These are phyloP conservation scores for Salminus brasiliensis DNA, from an alignment of 2,113 vertebrate genomes.

Conservation along the genomic window DNA sequence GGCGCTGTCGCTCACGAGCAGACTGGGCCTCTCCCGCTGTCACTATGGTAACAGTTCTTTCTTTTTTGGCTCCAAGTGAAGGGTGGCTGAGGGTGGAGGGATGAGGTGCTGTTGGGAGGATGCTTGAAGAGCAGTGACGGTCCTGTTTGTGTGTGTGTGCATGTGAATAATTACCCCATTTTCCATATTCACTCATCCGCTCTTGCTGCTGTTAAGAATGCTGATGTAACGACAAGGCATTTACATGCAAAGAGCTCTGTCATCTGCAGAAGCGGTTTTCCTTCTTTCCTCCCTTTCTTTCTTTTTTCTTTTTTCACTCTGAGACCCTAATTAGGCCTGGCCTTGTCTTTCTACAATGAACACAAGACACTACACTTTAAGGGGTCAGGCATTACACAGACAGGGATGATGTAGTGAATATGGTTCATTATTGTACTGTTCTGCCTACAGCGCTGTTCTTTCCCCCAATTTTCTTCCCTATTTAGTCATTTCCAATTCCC, in stretches of 20 bases:
- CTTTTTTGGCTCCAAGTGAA: conserved; percentile 10
- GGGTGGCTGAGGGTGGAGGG: neutral
- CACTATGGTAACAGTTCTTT: conserved; percentile 47
- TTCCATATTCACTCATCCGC: conserved; percentile 9
- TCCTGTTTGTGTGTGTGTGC: neutral
- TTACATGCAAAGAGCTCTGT: conserved; percentile 1
- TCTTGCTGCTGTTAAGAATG: conserved; percentile 5
- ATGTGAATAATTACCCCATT: conserved; percentile 7
- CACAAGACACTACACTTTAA: neutral
- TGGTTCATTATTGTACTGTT: conserved; percentile 29
- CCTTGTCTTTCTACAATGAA: neutral
- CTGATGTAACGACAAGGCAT: conserved; percentile 9
- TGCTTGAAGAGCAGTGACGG: neutral
- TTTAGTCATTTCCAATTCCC: too few species aligned
- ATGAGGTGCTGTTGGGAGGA: conserved; percentile 13
- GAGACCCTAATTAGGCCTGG: conserved; percentile 15
- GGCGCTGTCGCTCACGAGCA: neutral
- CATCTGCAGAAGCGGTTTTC: neutral
- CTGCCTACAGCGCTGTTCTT: conserved; percentile 4
- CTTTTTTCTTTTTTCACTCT: neutral
- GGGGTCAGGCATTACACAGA: conserved; percentile 4
- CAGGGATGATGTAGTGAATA: conserved; percentile 1
- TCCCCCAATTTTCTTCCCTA: too few species aligned
- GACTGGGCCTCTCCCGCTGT: neutral
- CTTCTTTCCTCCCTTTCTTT: neutral